phyloP scores from a whole-genome alignment of 2,113 vertebrate species.

The Cololabis saira region DNA sequence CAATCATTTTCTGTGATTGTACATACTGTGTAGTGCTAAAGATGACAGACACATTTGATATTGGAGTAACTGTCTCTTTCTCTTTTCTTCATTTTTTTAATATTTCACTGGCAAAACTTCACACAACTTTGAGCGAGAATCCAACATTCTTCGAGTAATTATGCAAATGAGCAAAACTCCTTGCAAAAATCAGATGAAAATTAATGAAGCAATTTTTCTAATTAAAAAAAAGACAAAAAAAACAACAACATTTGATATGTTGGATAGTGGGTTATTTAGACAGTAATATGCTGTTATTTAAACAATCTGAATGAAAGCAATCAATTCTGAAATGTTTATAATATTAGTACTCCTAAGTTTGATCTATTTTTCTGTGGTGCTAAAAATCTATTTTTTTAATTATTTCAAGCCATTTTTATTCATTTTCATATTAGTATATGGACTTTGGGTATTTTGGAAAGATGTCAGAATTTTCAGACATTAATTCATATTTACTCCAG shows the following conservation, averaged over 20 bases:
- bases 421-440: too few relatives aligned
- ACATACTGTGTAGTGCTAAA: slow-evolving; percentile 48
- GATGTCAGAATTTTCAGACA: too few relatives aligned
- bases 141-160: slow-evolving; percentile 1
- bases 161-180: slow-evolving; percentile 34
- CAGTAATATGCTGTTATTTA: slow-evolving; percentile 32
- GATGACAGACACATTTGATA: slow-evolving; percentile 58
- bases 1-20: slow-evolving; percentile 82
- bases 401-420: too few relatives aligned
- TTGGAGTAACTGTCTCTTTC: slow-evolving; percentile 40
- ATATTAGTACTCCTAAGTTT: too few relatives aligned
- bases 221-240: slow-evolving; percentile 21
- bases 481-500: too few relatives aligned
- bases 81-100: neutral
- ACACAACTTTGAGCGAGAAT: slow-evolving; percentile 17
- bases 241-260: too few relatives aligned
- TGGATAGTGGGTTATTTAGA: slow-evolving; percentile 1
- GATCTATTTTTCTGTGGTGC: too few relatives aligned
- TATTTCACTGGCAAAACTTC: slow-evolving; percentile 7
- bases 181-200: slow-evolving; percentile 37
- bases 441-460: too few relatives aligned
- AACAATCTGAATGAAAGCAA: slow-evolving; percentile 27
- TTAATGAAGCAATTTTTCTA: slow-evolving; percentile 51
- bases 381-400: too few relatives aligned
- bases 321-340: too few relatives aligned